phyloP scores from a whole-genome alignment of 2,797 vertebrate species.

The Sebastes hubbsi region DNA sequence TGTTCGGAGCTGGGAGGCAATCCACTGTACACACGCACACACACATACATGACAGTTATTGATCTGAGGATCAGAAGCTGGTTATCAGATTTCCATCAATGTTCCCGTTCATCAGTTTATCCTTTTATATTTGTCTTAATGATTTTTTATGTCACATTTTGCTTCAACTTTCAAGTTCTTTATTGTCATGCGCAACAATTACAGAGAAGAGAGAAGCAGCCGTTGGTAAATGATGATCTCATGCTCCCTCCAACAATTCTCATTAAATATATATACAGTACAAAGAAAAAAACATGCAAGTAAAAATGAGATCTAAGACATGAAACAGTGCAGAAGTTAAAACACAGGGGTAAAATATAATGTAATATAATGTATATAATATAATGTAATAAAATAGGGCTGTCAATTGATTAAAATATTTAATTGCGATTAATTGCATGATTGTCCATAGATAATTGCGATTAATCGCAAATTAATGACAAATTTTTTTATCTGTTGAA shows the following conservation, averaged over 20 bases:
- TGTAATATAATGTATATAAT: too few relatives aligned
- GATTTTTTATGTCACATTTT: neutral
- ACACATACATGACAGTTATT: neutral
- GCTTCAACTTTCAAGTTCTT: neutral
- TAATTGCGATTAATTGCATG: too few relatives aligned
- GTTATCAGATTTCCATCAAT: neutral
- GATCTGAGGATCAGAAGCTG: neutral
- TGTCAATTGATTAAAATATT: too few relatives aligned
- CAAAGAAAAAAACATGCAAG: neutral
- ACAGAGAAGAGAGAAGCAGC: neutral
- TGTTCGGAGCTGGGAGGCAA: conserved; percentile 91
- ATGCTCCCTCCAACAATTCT: neutral
- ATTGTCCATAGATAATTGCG: too few relatives aligned
- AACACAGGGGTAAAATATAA: neutral
- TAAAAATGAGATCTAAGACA: neutral
- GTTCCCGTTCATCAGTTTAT: neutral
- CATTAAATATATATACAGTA: neutral
- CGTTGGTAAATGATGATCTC: neutral
- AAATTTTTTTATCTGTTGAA: too few relatives aligned
- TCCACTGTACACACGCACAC: conserved; percentile 54
- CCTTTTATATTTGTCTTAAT: neutral
- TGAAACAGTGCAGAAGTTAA: neutral
- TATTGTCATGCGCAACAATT: neutral
- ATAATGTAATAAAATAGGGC: too few relatives aligned
- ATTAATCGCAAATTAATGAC: too few relatives aligned